These are phyloP conservation scores for Ianthella basta DNA, from an alignment of 37 sponge, comb jelly and placozoan species.

Conservation along the genomic window DNA sequence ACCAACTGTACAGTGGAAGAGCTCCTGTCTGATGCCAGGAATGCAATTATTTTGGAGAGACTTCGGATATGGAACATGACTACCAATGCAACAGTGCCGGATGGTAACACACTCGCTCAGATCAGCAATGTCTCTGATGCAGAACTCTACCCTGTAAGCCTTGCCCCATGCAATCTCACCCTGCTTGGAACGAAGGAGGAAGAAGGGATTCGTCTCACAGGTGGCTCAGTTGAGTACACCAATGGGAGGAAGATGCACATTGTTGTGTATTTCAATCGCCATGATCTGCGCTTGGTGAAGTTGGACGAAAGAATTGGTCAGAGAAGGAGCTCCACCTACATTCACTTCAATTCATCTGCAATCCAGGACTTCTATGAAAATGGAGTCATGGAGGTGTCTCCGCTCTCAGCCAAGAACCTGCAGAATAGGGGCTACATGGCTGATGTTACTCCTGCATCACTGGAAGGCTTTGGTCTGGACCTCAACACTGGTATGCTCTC, in stretches of 20 bases:
- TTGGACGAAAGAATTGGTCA: constrained; percentile 54
- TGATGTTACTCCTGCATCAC: constrained; percentile 69
- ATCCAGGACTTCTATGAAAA: constrained; percentile 73
- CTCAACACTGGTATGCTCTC: constrained; percentile 64
- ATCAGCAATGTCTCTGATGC: constrained; percentile 22
- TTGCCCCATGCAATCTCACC: constrained; percentile 57
- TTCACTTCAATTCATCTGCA: constrained; percentile 63
- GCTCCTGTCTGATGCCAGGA: not conserved
- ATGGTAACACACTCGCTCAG: not conserved
- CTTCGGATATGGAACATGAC: constrained; percentile 17
- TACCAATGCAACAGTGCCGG: constrained; percentile 5
- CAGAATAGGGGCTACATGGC: constrained; percentile 42
- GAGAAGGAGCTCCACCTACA: constrained; percentile 52
- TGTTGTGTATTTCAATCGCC: constrained; percentile 56
- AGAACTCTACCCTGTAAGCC: constrained; percentile 53
- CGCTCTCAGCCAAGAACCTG: constrained; percentile 54
- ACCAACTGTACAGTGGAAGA: constrained; percentile 38
- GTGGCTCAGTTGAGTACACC: constrained; percentile 66
- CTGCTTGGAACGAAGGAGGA: constrained; percentile 40
- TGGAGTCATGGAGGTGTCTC: constrained; percentile 57
- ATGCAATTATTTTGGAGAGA: not conserved
- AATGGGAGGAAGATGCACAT: constrained; percentile 71
- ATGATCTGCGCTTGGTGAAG: constrained; percentile 71
- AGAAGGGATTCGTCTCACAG: constrained; percentile 65
- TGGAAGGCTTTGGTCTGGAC: constrained; percentile 69